Evolutionary conservation across 2,797 vertebrate species (phyloP).

Genomic region (Dryobates pubescens): DNA sequence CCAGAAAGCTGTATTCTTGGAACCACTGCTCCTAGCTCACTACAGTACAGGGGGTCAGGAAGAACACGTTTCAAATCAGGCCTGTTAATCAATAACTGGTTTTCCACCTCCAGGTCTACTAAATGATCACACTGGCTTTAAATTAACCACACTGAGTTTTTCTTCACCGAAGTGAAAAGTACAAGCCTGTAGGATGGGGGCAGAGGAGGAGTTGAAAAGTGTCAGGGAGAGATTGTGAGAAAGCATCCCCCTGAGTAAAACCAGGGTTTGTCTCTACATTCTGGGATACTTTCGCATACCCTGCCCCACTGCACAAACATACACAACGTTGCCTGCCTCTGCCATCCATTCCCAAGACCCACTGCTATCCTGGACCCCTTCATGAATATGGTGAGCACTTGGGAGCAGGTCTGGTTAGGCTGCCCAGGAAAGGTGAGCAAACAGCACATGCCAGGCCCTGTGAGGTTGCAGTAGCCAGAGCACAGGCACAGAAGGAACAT

Average conservation of each 20-base stretch:
- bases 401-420: accelerated
- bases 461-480: accelerated
- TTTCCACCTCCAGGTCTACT: slow-evolving; percentile 40
- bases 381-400: background rate
- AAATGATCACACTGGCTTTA: slow-evolving; percentile 33
- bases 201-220: background rate
- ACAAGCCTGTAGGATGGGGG: background rate
- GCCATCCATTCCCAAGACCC: accelerated
- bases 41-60: background rate
- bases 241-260: background rate
- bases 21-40: background rate
- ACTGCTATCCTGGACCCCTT: background rate
- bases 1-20: slow-evolving; percentile 25
- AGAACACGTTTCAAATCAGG: slow-evolving; percentile 9
- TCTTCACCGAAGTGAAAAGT: background rate
- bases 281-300: background rate
- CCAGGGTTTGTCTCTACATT: accelerated
- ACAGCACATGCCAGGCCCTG: accelerated
- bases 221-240: background rate
- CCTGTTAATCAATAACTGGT: slow-evolving; percentile 52
- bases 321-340: background rate
- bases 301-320: accelerated
- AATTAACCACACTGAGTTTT: slow-evolving; percentile 30
- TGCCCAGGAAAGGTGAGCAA: background rate
- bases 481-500: accelerated